Base-by-base conservation (phyloP, 2,797 vertebrate species). In the Bufotes viridis region DNA sequence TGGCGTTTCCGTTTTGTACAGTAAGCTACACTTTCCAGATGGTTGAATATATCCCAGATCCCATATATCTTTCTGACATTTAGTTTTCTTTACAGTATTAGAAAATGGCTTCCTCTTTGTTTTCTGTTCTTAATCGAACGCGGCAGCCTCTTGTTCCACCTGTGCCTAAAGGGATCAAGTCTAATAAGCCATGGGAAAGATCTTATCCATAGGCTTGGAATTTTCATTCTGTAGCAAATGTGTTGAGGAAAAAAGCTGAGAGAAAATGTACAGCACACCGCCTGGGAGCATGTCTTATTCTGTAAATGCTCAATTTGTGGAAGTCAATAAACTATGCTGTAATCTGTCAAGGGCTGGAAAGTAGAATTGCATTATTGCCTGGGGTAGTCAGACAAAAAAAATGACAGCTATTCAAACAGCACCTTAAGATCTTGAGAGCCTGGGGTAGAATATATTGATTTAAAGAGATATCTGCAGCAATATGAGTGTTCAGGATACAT, bases 281-380 rank as follows among this genome's bases (percentile, higher is more conserved):
- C 84, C 88, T 89, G 84, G 74, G 74, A 87, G 74, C 88, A 86
- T 76, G 65, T 89, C 88, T 87, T 29, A 70, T 87, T 87, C 84
- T 89, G 84, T 89, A 89, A 89, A 89, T 87, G 88, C 88, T 89
- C 85, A 87, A 89, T 89, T 89, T 89, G 88, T 78, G 63, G 72
- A 83, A 83, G 84, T 89, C 88, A 72, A 87, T 89, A 89, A 89
- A 89, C 84, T 89, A 87, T 89, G 78, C 79, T 89, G 80, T 89
- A 89, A 89, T 89, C 88, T 87, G 88, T 87, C 85, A 89, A 79
- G 53, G 85, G 63, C 88, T 79, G 55, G 85, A 84, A 89, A 86
- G 75, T 69, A 61, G 42, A 75, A 72, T 42, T 89, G 85, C 78
- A 89, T 89, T 83, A 83, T 74, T 89, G 75, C 88, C 80, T 87